These are phyloP conservation scores for Barbus barbus DNA, from an alignment of 2,113 vertebrate genomes.

Conservation along the genomic window DNA sequence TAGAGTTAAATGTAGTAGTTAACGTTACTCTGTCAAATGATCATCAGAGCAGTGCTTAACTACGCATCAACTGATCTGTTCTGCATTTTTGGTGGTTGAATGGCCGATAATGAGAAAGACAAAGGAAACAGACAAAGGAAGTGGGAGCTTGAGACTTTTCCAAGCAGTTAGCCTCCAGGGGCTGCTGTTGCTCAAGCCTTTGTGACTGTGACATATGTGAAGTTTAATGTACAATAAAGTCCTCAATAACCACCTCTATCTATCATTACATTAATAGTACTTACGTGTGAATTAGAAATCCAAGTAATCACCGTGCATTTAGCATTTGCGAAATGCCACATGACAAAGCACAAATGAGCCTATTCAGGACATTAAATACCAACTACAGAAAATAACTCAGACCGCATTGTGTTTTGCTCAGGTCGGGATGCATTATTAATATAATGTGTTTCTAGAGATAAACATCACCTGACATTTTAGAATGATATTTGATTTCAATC, in stretches of 20 bases:
- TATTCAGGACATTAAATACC: constrained; percentile 12
- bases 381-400: constrained; percentile 3
- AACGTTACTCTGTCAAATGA: background rate
- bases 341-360: background rate
- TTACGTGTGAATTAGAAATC: constrained; percentile 35
- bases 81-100: background rate
- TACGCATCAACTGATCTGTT: background rate
- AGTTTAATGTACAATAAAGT: constrained; percentile 34
- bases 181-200: constrained; percentile 60
- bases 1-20: background rate
- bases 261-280: constrained; percentile 40
- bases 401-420: background rate
- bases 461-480: constrained; percentile 33
- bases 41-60: background rate
- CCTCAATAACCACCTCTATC: constrained; percentile 37
- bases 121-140: background rate
- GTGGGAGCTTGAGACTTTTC: constrained; percentile 5
- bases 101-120: background rate
- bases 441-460: constrained; percentile 2
- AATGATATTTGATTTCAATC: constrained; percentile 29
- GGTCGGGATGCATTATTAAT: constrained; percentile 22
- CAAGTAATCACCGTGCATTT: constrained; percentile 1
- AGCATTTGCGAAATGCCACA: background rate
- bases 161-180: constrained; percentile 53
- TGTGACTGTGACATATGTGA: background rate